Evolutionary conservation across 1,140 invertebrate genomes (phyloP).

Genomic region (Phthorimaea operculella): DNA sequence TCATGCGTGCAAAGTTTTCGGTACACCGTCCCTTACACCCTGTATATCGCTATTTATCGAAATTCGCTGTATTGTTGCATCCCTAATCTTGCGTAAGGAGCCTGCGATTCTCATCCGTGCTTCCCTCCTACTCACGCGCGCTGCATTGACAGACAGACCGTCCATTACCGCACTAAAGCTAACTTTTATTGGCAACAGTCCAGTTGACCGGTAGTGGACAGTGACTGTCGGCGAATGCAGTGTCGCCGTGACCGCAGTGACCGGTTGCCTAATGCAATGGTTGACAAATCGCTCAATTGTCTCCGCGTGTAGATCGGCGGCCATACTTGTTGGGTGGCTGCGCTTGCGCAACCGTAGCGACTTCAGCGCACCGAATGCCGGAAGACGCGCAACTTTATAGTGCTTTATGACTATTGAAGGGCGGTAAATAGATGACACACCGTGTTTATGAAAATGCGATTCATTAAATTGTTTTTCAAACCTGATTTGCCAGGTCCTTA

Average conservation of each 20-base stretch:
- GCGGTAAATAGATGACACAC: conserved; percentile 26
- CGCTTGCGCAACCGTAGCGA: conserved; percentile 28
- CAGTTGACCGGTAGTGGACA: conserved; percentile 36
- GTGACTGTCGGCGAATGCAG: conserved; percentile 8
- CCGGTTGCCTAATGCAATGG: conserved; percentile 48
- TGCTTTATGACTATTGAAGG: conserved; percentile 46
- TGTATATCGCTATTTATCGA: too few relatives aligned
- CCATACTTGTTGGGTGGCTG: conserved; percentile 47
- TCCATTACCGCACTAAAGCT: conserved; percentile 40
- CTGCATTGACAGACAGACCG: conserved; percentile 42
- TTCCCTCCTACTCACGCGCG: conserved; percentile 49
- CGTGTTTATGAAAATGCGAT: conserved; percentile 12
- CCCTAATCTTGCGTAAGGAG: conserved; percentile 60
- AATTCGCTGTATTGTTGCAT: too few relatives aligned
- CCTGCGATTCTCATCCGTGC: conserved; percentile 40
- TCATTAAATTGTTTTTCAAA: conserved; percentile 12
- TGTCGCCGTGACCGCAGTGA: conserved; percentile 33
- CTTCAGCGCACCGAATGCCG: conserved; percentile 43
- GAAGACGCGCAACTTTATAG: conserved; percentile 50
- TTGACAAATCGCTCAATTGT: conserved; percentile 67
- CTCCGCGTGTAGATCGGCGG: conserved; percentile 30
- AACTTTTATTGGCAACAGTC: conserved; percentile 30
- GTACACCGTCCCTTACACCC: too few relatives aligned
- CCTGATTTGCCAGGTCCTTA: neutral
- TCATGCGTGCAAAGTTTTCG: too few relatives aligned